Base-by-base conservation (phyloP, 2,113 vertebrate species). In the Menura novaehollandiae region DNA sequence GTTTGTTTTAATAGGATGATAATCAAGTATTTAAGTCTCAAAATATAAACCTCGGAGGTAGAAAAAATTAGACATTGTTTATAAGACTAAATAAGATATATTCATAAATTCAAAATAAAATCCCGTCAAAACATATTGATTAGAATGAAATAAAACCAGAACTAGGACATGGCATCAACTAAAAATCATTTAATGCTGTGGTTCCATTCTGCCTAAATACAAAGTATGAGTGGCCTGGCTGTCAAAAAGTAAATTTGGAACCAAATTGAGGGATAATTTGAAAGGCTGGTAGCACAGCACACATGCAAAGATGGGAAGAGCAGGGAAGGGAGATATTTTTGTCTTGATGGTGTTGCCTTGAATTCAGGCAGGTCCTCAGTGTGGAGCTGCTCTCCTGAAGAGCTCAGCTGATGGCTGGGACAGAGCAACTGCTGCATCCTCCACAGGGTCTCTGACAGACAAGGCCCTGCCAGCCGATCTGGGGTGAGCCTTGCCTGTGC, bases 51-150 rank as follows among this genome's bases (percentile, higher is more conserved):
- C 10, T 15, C 55, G 14, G 51, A 88, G 35, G 55, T 21, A 74
- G 63, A 30, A 77, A 92, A 63, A 73, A 17, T 23, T 8, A 20
- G 23, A 46, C 15, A 35, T 85, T 3, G 4, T 88, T 84, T 91
- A 35, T 89, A 85, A 88, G 63, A 66, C 2, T 21, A 85, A 53
- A 18, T 51, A 89, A 55, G 52, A 52, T 47, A n/a, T 32, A 63
- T 43, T 78, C 22, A 19, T 24, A 26, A 93, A 74, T 82, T 76
- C 14, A 64, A 95, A 95, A 71, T 44, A 85, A 92, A 91, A 69
- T 58, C 13, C 10, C 2, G 43, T 66, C 26, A 35, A 93, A 77
- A 33, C 3, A 24, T 1, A 3, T 30, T 69, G 55, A 69, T 79
- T 67, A 55, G 30, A 66, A 63, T 58, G 51, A 74, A 75, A 67